phyloP scores from a whole-genome alignment of 2,888 invertebrate species.

The Philhelius pedissequus region DNA sequence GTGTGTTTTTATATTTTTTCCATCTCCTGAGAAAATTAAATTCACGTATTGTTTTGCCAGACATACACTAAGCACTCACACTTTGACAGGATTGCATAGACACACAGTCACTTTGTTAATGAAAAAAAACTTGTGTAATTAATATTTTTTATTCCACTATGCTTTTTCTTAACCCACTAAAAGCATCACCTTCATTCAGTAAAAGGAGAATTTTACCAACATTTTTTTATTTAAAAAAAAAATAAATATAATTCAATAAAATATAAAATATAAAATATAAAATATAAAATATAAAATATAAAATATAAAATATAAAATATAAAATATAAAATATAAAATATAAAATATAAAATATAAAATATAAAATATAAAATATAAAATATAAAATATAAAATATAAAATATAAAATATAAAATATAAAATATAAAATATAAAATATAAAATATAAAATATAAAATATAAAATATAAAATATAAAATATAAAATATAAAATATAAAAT shows the following conservation, averaged over 20 bases:
- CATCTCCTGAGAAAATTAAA: conserved; percentile 14
- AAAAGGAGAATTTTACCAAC: neutral
- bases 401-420: neutral
- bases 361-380: neutral
- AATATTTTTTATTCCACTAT: conserved; percentile 38
- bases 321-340: neutral
- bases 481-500: neutral
- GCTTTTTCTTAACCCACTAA: conserved; percentile 10
- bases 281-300: neutral
- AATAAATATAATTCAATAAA: neutral
- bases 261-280: neutral
- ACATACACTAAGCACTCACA: conserved; percentile 13
- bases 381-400: neutral
- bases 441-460: neutral
- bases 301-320: neutral
- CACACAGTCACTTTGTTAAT: conserved; percentile 48
- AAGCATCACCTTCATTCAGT: neutral
- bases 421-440: neutral
- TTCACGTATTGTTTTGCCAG: conserved; percentile 15
- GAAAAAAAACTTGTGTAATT: conserved; percentile 65
- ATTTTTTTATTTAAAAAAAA: no score
- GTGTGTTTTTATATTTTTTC: neutral
- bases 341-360: neutral
- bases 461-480: neutral
- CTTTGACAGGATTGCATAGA: neutral